Percentiles rank a stretch among this genome's conserved stretches.
Conservation (phyloP, 1,140 invertebrate species). For the Listronotus oregonensis region DNA sequence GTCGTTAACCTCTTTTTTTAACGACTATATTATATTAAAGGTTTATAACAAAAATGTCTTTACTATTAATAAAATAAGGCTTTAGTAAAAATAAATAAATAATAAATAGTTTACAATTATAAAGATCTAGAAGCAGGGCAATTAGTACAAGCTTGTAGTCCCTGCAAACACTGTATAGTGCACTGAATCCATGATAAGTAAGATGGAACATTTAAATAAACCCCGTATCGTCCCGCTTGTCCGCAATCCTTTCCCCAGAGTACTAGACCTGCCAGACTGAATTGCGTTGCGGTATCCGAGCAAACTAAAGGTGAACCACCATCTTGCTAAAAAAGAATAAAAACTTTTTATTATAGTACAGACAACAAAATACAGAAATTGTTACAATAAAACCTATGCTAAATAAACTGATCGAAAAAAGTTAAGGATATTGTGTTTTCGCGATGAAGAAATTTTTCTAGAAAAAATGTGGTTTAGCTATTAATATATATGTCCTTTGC, state of each 20-base stretch:
- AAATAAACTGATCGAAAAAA: too few relatives aligned
- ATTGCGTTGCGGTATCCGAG: conserved; percentile 59
- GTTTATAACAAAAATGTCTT: too few relatives aligned
- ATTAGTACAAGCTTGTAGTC: conserved; percentile 1
- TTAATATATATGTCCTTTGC: too few relatives aligned
- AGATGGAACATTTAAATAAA: conserved; percentile 44
- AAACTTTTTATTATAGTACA: background rate
- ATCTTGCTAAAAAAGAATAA: conserved; percentile 63
- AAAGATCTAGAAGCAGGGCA: conserved; percentile 27
- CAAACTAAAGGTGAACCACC: conserved; percentile 75
- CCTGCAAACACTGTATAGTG: conserved; percentile 20
- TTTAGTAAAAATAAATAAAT: background rate
- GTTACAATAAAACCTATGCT: too few relatives aligned
- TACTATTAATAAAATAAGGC: too few relatives aligned
- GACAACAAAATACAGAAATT: too few relatives aligned
- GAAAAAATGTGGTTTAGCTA: too few relatives aligned
- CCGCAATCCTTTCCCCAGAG: conserved; percentile 70
- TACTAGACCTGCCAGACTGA: conserved; percentile 69
- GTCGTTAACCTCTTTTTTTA: too few relatives aligned
- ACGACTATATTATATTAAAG: too few relatives aligned
- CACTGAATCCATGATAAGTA: conserved; percentile 45
- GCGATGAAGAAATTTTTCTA: too few relatives aligned
- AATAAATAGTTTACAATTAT: background rate
- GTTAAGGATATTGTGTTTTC: too few relatives aligned
- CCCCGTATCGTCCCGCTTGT: conserved; percentile 43